Percentiles rank a stretch among this genome's conserved stretches.
Conservation (phyloP, 2,888 invertebrate species). For the Pterostichus niger region DNA sequence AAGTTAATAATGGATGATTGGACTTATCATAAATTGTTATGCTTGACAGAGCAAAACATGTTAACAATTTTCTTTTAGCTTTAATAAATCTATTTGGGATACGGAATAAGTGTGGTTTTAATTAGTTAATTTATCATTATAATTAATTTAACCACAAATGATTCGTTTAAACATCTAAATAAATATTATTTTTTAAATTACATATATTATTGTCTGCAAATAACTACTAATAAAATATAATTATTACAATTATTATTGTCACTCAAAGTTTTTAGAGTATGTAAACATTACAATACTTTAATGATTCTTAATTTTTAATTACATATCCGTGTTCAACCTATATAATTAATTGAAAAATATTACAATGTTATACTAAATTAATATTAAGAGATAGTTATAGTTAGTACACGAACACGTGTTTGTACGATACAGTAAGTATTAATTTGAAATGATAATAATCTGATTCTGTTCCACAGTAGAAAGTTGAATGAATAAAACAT, state of each 20-base stretch:
- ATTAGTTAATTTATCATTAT: too few relatives aligned
- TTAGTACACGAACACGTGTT: slow-evolving; percentile 20
- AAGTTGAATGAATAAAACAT: slow-evolving; percentile 22
- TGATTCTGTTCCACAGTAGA: slow-evolving; percentile 23
- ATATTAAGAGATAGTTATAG: not conserved
- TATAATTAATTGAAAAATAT: slow-evolving; percentile 17
- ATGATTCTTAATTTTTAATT: slow-evolving; percentile 16
- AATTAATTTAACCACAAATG: too few relatives aligned
- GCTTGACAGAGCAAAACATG: slow-evolving; percentile 6
- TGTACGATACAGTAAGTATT: not conserved
- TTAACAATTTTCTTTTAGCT: not conserved
- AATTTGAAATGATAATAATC: slow-evolving; percentile 23
- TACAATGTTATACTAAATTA: not conserved
- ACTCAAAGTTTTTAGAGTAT: slow-evolving; percentile 9
- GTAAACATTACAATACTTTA: slow-evolving; percentile 4
- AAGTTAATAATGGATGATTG: slow-evolving; percentile 52
- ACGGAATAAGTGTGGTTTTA: too few relatives aligned
- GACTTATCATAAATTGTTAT: not conserved
- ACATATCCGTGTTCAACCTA: not conserved
- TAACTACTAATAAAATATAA: not conserved
- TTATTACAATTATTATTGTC: not conserved
- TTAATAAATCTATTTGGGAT: not conserved
- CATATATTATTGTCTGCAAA: too few relatives aligned
- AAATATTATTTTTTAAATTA: too few relatives aligned
- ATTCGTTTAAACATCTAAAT: too few relatives aligned